phyloP scores from a whole-genome alignment of 1,140 invertebrate species.

The Chionoecetes opilio region DNA sequence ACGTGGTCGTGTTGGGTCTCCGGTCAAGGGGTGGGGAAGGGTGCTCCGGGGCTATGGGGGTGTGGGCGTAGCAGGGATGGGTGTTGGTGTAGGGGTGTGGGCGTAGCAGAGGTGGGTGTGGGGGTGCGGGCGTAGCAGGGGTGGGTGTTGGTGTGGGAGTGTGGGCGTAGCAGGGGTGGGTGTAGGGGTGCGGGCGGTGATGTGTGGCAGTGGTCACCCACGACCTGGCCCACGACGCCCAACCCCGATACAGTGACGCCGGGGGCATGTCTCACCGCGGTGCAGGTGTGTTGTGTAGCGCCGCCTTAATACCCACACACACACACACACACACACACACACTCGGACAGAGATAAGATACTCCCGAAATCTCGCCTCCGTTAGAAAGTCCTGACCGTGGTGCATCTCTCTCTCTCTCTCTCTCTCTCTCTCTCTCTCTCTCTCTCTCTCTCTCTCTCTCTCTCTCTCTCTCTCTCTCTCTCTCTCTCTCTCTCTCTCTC shows the following conservation, averaged over 20 bases:
- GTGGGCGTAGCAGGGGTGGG: too few relatives aligned
- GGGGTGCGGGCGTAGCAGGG: neutral
- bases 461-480: conserved; percentile 14
- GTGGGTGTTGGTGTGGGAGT: too few relatives aligned
- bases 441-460: conserved; percentile 50
- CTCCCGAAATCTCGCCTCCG: neutral
- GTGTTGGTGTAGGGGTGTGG: too few relatives aligned
- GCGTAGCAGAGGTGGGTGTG: too few relatives aligned
- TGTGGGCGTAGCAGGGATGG: too few relatives aligned
- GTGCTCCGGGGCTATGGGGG: neutral
- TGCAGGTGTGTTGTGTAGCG: neutral
- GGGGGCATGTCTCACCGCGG: neutral
- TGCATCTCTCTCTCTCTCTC: conserved; percentile 57
- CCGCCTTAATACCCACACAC: neutral
- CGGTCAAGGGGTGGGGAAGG: neutral
- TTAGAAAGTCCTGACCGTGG: neutral
- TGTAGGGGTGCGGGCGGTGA: neutral
- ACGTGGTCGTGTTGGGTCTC: neutral
- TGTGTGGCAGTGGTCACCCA: neutral
- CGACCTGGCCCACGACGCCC: neutral
- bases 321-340: conserved; percentile 55
- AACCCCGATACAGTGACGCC: conserved; percentile 2
- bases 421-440: conserved; percentile 53
- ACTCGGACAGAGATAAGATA: neutral
- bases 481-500: conserved; percentile 30